Conservation (phyloP, 2,797 vertebrate species). For the Percopsis omiscomaycus region DNA sequence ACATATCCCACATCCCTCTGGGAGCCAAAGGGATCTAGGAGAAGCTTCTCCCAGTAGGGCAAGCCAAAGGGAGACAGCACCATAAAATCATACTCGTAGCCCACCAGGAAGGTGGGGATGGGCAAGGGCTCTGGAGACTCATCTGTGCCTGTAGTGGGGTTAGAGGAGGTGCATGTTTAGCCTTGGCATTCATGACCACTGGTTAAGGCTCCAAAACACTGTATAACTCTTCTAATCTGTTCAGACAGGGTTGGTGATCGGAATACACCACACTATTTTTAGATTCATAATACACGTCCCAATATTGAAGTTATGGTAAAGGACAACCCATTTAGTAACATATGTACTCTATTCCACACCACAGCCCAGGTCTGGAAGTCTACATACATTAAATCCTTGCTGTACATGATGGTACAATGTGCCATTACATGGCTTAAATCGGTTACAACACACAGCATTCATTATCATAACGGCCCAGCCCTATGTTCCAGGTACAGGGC, state of each 20-base stretch:
- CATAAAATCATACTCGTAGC: constrained; percentile 97
- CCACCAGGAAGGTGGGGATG: constrained; percentile 96
- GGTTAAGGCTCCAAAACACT: not conserved
- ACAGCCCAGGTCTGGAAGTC: too few relatives aligned
- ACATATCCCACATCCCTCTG: constrained; percentile 96
- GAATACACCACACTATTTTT: too few relatives aligned
- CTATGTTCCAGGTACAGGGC: not conserved
- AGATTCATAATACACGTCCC: too few relatives aligned
- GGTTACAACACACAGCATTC: too few relatives aligned
- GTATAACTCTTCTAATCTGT: not conserved
- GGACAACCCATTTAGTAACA: too few relatives aligned
- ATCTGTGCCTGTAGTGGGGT: constrained; percentile 86
- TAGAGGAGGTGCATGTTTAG: not conserved
- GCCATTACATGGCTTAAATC: too few relatives aligned
- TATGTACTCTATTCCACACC: too few relatives aligned
- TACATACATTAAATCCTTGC: too few relatives aligned
- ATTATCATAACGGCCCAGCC: too few relatives aligned
- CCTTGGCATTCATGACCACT: not conserved
- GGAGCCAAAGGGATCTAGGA: constrained; percentile 95
- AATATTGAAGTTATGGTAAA: too few relatives aligned
- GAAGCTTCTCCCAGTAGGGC: constrained; percentile 98
- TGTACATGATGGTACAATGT: too few relatives aligned
- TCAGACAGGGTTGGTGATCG: too few relatives aligned
- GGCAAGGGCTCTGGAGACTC: constrained; percentile 98
- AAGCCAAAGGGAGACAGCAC: constrained; percentile 98